These are phyloP conservation scores for Sciurus niger DNA, from an alignment of 2,113 vertebrate species.

Conservation along the genomic window DNA sequence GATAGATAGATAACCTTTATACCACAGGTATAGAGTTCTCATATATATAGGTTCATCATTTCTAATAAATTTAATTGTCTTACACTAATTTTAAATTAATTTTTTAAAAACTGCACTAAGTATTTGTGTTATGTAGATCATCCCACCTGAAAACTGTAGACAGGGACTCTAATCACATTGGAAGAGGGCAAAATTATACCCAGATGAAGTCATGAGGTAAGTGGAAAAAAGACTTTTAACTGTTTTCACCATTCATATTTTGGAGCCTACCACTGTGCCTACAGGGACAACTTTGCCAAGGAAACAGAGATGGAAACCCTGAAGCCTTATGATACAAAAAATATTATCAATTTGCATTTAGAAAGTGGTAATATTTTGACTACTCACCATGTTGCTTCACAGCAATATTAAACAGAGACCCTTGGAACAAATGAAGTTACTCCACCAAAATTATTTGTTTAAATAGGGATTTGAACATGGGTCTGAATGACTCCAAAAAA, in stretches of 20 bases:
- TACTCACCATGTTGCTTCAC: neutral
- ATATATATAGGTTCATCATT: neutral
- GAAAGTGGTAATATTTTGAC: neutral
- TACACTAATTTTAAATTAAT: neutral
- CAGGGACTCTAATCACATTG: neutral
- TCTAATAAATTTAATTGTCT: neutral
- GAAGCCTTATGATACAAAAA: neutral
- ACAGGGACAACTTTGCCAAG: neutral
- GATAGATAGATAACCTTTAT: neutral
- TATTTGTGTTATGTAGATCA: neutral
- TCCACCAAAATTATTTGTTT: neutral
- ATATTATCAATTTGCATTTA: constrained; percentile 7
- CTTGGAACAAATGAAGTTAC: neutral
- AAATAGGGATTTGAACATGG: neutral
- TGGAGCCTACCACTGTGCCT: neutral
- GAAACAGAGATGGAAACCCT: neutral
- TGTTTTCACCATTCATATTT: neutral
- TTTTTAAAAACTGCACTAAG: neutral
- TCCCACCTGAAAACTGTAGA: neutral
- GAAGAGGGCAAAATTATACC: neutral
- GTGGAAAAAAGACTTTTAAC: neutral
- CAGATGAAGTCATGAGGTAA: neutral
- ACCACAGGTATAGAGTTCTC: neutral
- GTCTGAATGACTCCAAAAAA: neutral
- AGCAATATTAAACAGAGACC: neutral